phyloP scores from a whole-genome alignment of 1,140 invertebrate genomes.

The Drosophila virilis region DNA sequence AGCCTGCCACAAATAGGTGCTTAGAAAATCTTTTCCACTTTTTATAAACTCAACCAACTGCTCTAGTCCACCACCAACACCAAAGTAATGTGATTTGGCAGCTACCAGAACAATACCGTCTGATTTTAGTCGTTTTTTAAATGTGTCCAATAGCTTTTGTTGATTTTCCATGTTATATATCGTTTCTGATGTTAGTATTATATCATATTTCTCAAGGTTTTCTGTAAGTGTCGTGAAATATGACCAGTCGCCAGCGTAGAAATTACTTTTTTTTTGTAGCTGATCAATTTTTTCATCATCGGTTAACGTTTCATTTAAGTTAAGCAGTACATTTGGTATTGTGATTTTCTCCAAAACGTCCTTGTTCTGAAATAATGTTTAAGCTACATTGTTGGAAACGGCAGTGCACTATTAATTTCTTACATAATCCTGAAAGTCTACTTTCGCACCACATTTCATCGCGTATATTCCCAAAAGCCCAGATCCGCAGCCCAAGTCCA shows the following conservation, averaged over 20 bases:
- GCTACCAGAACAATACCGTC: constrained; percentile 90
- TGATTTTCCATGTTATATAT: constrained; percentile 94
- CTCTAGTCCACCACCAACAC: constrained; percentile 92
- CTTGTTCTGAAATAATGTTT: constrained; percentile 59
- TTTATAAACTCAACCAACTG: constrained; percentile 89
- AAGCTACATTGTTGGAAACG: constrained; percentile 9
- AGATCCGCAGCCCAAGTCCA: constrained; percentile 95
- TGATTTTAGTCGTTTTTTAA: constrained; percentile 88
- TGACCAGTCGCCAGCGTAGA: constrained; percentile 93
- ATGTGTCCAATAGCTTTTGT: constrained; percentile 89
- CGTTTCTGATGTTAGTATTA: constrained; percentile 95
- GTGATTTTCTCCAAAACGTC: constrained; percentile 85
- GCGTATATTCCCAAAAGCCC: constrained; percentile 92
- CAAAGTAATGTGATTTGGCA: constrained; percentile 95
- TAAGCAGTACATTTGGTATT: constrained; percentile 91
- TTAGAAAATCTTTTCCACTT: constrained; percentile 85
- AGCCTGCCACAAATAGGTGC: constrained; percentile 86
- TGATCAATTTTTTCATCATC: constrained; percentile 81
- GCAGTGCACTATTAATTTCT: constrained; percentile 64
- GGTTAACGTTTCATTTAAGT: constrained; percentile 85
- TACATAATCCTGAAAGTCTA: constrained; percentile 97
- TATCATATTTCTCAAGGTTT: constrained; percentile 88
- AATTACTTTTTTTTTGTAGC: constrained; percentile 85
- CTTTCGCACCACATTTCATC: constrained; percentile 87
- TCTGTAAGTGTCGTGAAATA: constrained; percentile 86